A percentile compares a stretch with the other conserved stretches of the same genome.
phyloP scores from a whole-genome alignment of 1,140 invertebrate species.

The Andrena cerasifolii region DNA sequence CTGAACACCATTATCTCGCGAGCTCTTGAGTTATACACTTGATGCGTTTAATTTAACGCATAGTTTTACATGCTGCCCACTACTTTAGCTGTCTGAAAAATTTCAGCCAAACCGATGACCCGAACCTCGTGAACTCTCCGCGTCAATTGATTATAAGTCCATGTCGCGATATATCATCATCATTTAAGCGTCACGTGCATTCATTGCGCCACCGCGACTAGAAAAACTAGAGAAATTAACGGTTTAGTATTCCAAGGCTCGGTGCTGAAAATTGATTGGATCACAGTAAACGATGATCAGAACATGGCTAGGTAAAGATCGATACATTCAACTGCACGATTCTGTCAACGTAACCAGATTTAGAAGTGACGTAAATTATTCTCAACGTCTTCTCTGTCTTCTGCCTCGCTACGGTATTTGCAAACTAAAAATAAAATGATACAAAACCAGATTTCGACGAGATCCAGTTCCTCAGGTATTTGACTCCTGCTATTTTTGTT shows the following conservation, averaged over 20 bases:
- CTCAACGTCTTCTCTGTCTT: not conserved
- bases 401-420: not conserved
- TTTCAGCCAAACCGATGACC: no score
- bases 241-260: not conserved
- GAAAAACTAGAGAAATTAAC: not conserved
- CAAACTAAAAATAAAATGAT: slow-evolving; percentile 6
- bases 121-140: no score
- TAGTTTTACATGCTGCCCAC: no score
- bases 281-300: slow-evolving; percentile 24
- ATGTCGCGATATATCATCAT: not conserved
- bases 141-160: not conserved
- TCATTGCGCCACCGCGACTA: not conserved
- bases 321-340: slow-evolving; percentile 24
- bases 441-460: not conserved
- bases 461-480: not conserved
- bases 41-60: no score
- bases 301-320: not conserved
- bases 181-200: not conserved
- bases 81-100: no score
- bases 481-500: slow-evolving; percentile 4
- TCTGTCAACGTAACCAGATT: not conserved
- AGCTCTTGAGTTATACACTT: no score
- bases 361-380: slow-evolving; percentile 24
- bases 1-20: no score
- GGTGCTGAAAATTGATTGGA: slow-evolving; percentile 9